Base-by-base conservation (phyloP, 64 coral and sea anemone species). In the Pachyseris speciosa region DNA sequence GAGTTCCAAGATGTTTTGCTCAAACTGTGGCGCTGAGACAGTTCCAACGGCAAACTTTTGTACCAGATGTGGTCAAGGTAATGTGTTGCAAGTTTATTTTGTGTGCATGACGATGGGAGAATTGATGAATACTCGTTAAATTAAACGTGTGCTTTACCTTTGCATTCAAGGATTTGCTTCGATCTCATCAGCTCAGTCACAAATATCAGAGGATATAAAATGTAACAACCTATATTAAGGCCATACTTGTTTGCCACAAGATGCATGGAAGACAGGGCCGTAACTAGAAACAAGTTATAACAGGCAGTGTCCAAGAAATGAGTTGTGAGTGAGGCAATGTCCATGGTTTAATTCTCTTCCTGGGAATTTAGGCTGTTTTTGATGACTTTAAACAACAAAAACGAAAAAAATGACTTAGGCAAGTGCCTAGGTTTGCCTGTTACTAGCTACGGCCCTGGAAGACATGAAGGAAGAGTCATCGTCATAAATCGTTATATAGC, bases 41-140 rank as follows among this genome's bases (percentile, higher is more conserved):
- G 49, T 20, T 8, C 28, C 31, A 58, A 41, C 13, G 16, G 77
- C 49, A 59, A 81, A 81, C 16, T 83, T 83, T 83, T 83, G 78
- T 83, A 30, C 32, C 33, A 83, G 59, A 42, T 83, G 52, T 83
- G 78, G 78, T 41, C 22, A 59, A 61, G 78, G 78, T 83, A 64
- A 83, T 2, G 39, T 81, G 49, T 59, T 16, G 27, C 27, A 55
- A 60, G 3, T 51, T 55, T 49, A 59, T 25, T 32, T 55, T 5
- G 32, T 4, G 36, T 81, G 60, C 37, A 28, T 48, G 48, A 77
- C 22, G 77, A 59, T 38, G 49, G 29, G 29, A 59, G 28, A 59
- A 59, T 80, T 33, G 28, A 80, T 80, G n/a, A 34, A 55, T 61
- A 20, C 27, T 80, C 5, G 45, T 80, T 37, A 57, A 52, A 80